A percentile compares a stretch with the other conserved stretches of the same genome.
phyloP scores from a whole-genome alignment of 1,140 invertebrate genomes.

The honey bee (Apis mellifera) region DNA sequence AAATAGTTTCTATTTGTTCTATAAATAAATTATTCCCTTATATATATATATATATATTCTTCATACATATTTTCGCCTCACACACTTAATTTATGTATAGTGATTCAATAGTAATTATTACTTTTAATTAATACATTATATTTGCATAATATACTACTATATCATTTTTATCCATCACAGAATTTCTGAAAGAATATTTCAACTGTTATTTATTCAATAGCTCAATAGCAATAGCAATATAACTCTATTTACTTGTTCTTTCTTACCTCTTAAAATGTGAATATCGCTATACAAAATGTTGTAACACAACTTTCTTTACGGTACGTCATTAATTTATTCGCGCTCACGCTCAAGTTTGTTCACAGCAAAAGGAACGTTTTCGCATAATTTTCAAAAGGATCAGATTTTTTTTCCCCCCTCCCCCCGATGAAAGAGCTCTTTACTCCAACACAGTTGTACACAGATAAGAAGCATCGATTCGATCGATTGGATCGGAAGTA shows the following conservation, averaged over 20 bases:
- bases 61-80: not conserved
- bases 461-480: constrained; percentile 36
- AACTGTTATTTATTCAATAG: not conserved
- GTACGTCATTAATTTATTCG: not conserved
- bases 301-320: not conserved
- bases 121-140: not conserved
- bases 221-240: not conserved
- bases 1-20: not conserved
- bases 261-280: not conserved
- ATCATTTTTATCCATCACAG: too few relatives aligned
- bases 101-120: too few relatives aligned
- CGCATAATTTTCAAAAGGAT: constrained; percentile 12
- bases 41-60: too few relatives aligned
- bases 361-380: not conserved
- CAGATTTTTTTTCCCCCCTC: not conserved
- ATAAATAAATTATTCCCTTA: not conserved
- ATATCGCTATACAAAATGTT: not conserved
- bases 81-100: too few relatives aligned
- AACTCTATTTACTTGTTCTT: too few relatives aligned
- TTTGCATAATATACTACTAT: too few relatives aligned
- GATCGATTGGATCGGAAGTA: constrained; percentile 32
- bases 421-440: not conserved
- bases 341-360: not conserved
- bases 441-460: not conserved
- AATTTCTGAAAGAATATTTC: too few relatives aligned